Conservation (phyloP, 2,113 vertebrate genomes). For the Motacilla tschutschensis region DNA sequence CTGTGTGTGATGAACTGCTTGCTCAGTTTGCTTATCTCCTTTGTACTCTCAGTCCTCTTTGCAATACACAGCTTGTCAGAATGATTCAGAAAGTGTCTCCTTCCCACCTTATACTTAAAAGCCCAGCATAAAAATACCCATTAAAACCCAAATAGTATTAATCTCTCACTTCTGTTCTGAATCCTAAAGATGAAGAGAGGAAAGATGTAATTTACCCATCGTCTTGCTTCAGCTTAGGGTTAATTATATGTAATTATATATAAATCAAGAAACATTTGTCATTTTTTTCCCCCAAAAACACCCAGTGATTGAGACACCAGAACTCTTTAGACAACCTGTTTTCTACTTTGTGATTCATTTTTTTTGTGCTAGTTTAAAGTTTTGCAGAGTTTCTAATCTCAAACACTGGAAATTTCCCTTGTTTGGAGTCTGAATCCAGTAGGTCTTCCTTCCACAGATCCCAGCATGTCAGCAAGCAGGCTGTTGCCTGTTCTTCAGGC, state of each 20-base stretch:
- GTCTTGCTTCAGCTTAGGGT: background rate
- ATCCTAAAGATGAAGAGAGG: background rate
- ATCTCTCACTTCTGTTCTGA: background rate
- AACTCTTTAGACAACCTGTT: background rate
- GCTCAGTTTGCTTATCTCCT: background rate
- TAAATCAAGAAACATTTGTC: background rate
- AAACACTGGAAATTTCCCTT: background rate
- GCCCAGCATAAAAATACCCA: background rate
- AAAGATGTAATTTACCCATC: slow-evolving; percentile 25
- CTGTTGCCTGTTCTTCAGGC: background rate
- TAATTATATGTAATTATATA: slow-evolving; percentile 37
- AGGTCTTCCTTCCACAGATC: background rate
- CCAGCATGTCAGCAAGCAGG: background rate
- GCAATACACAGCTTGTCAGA: background rate
- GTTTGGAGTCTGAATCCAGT: background rate
- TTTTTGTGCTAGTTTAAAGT: background rate
- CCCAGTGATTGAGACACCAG: background rate
- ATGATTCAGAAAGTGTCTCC: background rate
- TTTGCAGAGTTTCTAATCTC: background rate
- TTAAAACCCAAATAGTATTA: background rate
- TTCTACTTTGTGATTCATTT: background rate
- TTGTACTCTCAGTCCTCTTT: background rate
- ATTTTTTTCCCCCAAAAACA: background rate
- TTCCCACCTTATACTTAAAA: background rate
- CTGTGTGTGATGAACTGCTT: background rate